These are phyloP conservation scores for Megalops atlanticus DNA, from an alignment of 2,113 vertebrate species.

Conservation along the genomic window DNA sequence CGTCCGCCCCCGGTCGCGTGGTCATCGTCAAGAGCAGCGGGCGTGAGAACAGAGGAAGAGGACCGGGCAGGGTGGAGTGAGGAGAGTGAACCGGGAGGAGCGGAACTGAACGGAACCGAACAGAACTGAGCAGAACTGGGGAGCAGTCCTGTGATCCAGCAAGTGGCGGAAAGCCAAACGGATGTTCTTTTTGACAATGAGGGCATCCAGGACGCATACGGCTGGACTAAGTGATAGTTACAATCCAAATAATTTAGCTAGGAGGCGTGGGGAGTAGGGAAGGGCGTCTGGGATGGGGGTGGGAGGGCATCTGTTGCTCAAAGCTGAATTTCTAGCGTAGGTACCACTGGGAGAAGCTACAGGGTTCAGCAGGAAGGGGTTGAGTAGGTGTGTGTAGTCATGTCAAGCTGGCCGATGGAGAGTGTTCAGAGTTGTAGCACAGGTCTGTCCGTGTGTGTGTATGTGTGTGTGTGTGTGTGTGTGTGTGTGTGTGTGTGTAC, in stretches of 20 bases:
- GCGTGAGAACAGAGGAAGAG: neutral
- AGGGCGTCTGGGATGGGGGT: neutral
- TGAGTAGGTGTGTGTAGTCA: constrained; percentile 8
- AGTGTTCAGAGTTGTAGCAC: too few species aligned
- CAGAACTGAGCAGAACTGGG: neutral
- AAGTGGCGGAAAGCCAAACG: neutral
- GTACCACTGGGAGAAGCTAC: too few species aligned
- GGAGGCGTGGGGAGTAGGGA: neutral
- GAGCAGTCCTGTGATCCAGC: neutral
- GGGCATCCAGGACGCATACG: constrained; percentile 18
- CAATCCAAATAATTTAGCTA: neutral
- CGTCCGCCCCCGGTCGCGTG: neutral
- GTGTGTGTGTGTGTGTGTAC: neutral
- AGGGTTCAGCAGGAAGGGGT: too few species aligned
- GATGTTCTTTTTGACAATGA: neutral
- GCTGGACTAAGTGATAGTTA: neutral
- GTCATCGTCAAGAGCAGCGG: neutral
- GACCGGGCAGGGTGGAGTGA: neutral
- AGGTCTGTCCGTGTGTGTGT: constrained; percentile 20
- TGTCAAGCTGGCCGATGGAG: too few species aligned
- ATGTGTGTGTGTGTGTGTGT: neutral
- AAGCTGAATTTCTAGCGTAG: too few species aligned
- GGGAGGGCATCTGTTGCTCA: too few species aligned
- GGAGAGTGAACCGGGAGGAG: too few species aligned
- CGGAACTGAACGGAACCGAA: neutral